phyloP scores from a whole-genome alignment of 1,140 invertebrate genomes.

The Apocrypta bakeri region DNA sequence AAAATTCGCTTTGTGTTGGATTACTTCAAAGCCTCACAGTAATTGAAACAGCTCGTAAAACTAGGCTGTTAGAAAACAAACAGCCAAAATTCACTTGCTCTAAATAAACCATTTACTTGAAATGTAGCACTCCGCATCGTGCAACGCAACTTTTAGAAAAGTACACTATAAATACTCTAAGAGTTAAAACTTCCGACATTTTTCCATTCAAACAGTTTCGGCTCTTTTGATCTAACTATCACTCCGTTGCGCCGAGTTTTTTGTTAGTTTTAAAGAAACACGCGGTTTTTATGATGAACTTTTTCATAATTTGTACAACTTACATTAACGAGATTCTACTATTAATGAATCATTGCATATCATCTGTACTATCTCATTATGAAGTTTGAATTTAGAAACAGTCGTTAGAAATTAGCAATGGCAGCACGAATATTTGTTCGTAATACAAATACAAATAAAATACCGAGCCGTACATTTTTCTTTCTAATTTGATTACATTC shows the following conservation, averaged over 20 bases:
- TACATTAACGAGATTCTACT: no score
- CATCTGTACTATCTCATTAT: no score
- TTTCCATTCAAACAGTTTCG: neutral
- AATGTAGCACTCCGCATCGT: neutral
- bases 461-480: no score
- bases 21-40: constrained; percentile 15
- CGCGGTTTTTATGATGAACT: no score
- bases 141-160: neutral
- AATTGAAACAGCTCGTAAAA: neutral
- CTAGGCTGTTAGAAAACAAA: neutral
- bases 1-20: no score
- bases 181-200: neutral
- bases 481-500: no score
- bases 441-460: no score
- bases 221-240: neutral
- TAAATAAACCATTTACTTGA: constrained; percentile 18
- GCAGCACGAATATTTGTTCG: no score
- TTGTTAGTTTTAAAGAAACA: neutral
- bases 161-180: neutral
- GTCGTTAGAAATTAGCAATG: no score
- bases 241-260: neutral
- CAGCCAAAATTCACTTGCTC: neutral
- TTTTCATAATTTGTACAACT: no score
- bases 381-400: no score
- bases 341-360: no score